These are phyloP conservation scores for Ceratina japonica DNA, from an alignment of 1,140 invertebrate species.

Conservation along the genomic window DNA sequence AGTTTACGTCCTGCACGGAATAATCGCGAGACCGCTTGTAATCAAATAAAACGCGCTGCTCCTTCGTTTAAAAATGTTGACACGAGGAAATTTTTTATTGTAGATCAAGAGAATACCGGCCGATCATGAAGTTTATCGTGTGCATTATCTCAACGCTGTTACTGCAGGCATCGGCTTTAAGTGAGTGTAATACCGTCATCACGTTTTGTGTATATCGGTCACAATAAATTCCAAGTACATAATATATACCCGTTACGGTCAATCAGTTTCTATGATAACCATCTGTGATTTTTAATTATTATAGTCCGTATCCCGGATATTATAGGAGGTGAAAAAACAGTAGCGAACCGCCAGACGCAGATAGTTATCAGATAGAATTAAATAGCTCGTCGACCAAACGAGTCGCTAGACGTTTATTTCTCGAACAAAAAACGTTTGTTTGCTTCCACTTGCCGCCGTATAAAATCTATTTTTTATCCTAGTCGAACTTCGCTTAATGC, in stretches of 20 bases:
- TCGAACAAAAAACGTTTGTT: background rate
- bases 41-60: background rate
- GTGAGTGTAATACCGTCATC: conserved; percentile 67
- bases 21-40: too few relatives aligned
- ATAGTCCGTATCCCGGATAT: conserved; percentile 65
- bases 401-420: background rate
- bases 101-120: conserved; percentile 53
- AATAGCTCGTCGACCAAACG: background rate
- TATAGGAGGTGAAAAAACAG: conserved; percentile 64
- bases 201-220: conserved; percentile 20
- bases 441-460: background rate
- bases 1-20: background rate
- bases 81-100: conserved; percentile 34
- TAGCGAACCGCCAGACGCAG: conserved; percentile 11
- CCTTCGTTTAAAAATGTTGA: background rate
- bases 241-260: background rate
- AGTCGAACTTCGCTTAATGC: conserved; percentile 9
- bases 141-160: conserved; percentile 68
- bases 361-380: conserved; percentile 5
- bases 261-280: conserved; percentile 27
- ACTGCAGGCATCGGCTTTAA: conserved; percentile 69
- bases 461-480: background rate
- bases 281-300: conserved; percentile 65
- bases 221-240: conserved; percentile 29
- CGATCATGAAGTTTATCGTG: conserved; percentile 67